A percentile compares a stretch with the other conserved stretches of the same genome.
Conservation (phyloP, 2,113 vertebrate genomes). For the Chloropsis cyanopogon region DNA sequence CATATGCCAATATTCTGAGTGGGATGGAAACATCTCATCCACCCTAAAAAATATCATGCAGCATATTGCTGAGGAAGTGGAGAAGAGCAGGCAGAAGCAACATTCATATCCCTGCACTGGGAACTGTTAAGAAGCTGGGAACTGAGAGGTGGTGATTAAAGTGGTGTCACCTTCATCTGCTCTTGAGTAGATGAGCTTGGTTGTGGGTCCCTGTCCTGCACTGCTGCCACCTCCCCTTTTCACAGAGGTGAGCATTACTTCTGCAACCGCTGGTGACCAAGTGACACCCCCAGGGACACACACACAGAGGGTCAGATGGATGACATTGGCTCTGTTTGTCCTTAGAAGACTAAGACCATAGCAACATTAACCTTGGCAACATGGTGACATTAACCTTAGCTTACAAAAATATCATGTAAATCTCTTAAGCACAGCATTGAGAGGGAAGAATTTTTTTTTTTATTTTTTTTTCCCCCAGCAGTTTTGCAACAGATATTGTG, state of each 20-base stretch:
- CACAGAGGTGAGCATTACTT: accelerated
- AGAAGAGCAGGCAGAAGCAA: not conserved
- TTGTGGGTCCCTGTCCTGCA: not conserved
- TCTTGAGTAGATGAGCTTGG: not conserved
- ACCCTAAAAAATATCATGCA: slow-evolving; percentile 8
- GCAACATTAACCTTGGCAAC: not conserved
- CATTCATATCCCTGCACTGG: not conserved
- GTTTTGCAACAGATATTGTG: not conserved
- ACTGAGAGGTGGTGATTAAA: not conserved
- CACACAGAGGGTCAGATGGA: not conserved
- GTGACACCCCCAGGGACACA: not conserved
- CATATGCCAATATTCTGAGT: slow-evolving; percentile 1
- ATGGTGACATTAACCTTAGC: not conserved
- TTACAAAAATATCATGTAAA: not conserved
- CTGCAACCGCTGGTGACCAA: not conserved
- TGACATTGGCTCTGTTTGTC: not conserved
- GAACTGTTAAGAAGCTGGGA: not conserved
- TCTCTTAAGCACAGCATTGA: not conserved
- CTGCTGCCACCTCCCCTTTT: not conserved
- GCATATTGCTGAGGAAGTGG: slow-evolving; percentile 35
- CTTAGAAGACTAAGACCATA: not conserved
- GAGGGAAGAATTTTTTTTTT: not conserved
- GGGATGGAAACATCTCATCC: not conserved
- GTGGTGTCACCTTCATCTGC: not conserved
- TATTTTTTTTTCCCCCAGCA: not conserved